Evolutionary conservation across 1,140 invertebrate species (phyloP), one percentile per base, ranked within the genome.

Genomic region (Yoshiicerus persimilis): DNA sequence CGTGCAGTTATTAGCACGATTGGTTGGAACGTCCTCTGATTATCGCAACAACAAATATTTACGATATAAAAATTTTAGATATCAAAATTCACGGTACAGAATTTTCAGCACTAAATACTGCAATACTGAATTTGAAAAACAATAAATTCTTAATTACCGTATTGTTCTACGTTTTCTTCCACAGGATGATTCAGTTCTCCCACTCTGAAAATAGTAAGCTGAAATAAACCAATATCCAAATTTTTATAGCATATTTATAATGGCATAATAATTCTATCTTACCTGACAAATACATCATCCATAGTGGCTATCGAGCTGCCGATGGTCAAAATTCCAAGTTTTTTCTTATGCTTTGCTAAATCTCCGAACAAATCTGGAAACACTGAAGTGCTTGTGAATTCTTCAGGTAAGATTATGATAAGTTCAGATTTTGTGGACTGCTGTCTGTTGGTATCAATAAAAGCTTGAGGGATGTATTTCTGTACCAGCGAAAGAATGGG

Each of bases 211-310:
- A n/a, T n/a, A n/a, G 9, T 9, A 70, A 70, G 23, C 8, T n/a
- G n/a, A n/a, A n/a, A n/a, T n/a, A n/a, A n/a, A n/a, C n/a, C n/a
- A n/a, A 70, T 23, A 8, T 70, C 64, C 6, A n/a, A n/a, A n/a
- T n/a, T n/a, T 70, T 9, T n/a, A 23, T 56, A 62, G 83, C 38
- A 36, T 87, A 36, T n/a, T 86, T 75, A 9, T 25, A 8, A 36
- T 27, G 8, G 9, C 23, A 32, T 36, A n/a, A n/a, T n/a, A n/a
- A n/a, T n/a, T n/a, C n/a, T n/a, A n/a, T n/a, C n/a, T n/a, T n/a
- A n/a, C n/a, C n/a, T n/a, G 13, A 87, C 4, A 91, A 97, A 97
- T 9, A 98, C 96, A 93, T 97, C 96, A 91, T 97, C 97, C 91
- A 98, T 93, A 0, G 96, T 97, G 10, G 96, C 96, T 3, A 96